These are phyloP conservation scores for Timema podura DNA, from an alignment of 2,888 invertebrate species.

Conservation along the genomic window DNA sequence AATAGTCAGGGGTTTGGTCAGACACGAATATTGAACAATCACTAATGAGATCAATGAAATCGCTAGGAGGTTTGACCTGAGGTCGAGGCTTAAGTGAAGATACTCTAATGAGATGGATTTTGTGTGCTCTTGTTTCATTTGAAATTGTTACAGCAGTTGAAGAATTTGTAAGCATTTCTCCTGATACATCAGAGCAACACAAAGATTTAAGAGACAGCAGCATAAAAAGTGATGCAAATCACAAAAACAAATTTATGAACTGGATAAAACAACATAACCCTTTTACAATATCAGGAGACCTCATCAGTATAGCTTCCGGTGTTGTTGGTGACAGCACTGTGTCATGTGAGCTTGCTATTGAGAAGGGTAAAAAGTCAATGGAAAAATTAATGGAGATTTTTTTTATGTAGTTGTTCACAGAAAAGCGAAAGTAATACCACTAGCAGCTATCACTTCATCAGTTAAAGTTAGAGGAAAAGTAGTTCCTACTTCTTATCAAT, in stretches of 20 bases:
- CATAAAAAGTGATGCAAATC: not conserved
- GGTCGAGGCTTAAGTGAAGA: not conserved
- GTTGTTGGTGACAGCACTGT: too few relatives aligned
- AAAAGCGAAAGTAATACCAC: not conserved
- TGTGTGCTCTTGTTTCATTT: not conserved
- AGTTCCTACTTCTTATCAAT: not conserved
- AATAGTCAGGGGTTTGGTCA: too few relatives aligned
- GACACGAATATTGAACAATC: too few relatives aligned
- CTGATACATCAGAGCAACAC: not conserved
- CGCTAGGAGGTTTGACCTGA: not conserved
- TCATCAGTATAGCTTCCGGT: not conserved
- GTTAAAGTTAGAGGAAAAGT: not conserved
- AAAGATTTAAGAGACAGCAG: not conserved
- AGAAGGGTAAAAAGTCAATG: not conserved
- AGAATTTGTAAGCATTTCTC: not conserved
- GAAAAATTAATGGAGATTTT: not conserved
- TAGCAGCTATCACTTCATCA: not conserved
- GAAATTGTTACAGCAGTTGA: not conserved
- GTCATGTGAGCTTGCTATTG: too few relatives aligned
- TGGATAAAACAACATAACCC: not conserved
- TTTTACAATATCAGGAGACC: conserved; percentile 3
- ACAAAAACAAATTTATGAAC: not conserved
- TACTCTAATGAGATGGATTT: not conserved
- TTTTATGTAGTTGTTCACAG: not conserved
- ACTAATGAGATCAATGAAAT: not conserved